Percentiles rank a stretch among this genome's conserved stretches.
These are phyloP conservation scores for Eulemur rufifrons DNA, from an alignment of 2,113 vertebrate species.

Conservation along the genomic window DNA sequence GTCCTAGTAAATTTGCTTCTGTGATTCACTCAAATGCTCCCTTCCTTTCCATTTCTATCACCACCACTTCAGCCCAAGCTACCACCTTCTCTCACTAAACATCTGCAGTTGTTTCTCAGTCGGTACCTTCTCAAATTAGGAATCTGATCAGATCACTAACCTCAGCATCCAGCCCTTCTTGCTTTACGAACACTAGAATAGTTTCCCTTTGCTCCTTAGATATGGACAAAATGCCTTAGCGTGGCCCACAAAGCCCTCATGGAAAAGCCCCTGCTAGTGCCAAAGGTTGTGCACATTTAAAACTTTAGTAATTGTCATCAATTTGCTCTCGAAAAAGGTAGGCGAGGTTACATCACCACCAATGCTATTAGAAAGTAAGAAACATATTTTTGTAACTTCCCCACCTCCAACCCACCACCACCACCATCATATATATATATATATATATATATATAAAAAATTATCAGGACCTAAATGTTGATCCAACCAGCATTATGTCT, in stretches of 20 bases:
- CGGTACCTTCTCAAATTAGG: background rate
- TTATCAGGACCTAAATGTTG: constrained; percentile 23
- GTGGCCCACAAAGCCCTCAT: background rate
- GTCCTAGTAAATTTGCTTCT: background rate
- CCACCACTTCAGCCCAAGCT: background rate
- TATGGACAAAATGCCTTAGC: background rate
- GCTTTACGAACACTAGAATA: background rate
- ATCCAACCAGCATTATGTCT: constrained; percentile 54
- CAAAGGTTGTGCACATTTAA: background rate
- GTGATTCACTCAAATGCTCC: background rate
- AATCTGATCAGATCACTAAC: background rate
- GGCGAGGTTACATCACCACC: background rate
- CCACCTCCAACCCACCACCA: background rate
- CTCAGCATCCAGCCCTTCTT: background rate
- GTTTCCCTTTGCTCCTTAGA: background rate
- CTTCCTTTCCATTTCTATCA: background rate
- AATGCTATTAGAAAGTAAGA: constrained; percentile 1
- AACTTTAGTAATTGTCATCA: background rate
- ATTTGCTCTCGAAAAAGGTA: background rate
- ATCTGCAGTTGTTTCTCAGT: background rate
- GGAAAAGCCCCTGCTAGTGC: background rate
- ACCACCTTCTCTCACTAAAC: background rate
- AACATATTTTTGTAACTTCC: background rate
- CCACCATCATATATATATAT: background rate
- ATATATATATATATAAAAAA: background rate